A percentile compares a stretch with the other conserved stretches of the same genome.
phyloP scores from a whole-genome alignment of 2,888 invertebrate genomes.

The Siphlonurus alternatus region DNA sequence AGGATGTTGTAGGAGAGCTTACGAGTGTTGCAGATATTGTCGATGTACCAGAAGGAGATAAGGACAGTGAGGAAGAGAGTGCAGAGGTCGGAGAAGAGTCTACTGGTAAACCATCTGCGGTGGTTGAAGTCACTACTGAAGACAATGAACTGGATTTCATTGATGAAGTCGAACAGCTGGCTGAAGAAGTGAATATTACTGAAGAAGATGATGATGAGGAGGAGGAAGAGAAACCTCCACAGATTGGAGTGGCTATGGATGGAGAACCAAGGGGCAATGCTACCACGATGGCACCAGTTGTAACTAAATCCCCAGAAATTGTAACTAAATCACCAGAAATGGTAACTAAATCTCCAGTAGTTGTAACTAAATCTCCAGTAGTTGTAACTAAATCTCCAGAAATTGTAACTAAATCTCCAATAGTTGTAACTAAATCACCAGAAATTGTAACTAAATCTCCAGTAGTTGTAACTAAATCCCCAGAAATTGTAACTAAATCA shows the following conservation, averaged over 20 bases:
- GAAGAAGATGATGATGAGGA: not conserved
- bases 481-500: too few species aligned
- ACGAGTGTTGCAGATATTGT: not conserved
- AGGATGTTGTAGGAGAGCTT: conserved; percentile 1
- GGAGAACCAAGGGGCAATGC: not conserved
- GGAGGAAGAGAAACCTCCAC: not conserved
- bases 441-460: too few species aligned
- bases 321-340: too few species aligned
- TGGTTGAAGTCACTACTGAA: not conserved
- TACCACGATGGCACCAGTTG: not conserved
- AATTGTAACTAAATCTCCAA: too few species aligned
- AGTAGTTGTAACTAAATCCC: too few species aligned
- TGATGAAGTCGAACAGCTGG: not conserved
- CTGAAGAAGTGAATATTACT: not conserved
- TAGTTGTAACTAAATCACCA: too few species aligned
- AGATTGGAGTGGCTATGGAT: not conserved
- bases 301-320: too few species aligned
- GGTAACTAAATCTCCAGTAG: too few species aligned
- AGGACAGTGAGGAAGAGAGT: not conserved
- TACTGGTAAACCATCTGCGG: not conserved
- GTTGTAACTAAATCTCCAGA: too few species aligned
- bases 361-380: too few species aligned
- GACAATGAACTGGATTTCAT: not conserved
- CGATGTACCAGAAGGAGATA: not conserved
- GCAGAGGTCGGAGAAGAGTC: not conserved